Percentiles rank a stretch among this genome's conserved stretches.
Evolutionary conservation across 2,113 vertebrate species (phyloP).

Genomic region (Gavia stellata): DNA sequence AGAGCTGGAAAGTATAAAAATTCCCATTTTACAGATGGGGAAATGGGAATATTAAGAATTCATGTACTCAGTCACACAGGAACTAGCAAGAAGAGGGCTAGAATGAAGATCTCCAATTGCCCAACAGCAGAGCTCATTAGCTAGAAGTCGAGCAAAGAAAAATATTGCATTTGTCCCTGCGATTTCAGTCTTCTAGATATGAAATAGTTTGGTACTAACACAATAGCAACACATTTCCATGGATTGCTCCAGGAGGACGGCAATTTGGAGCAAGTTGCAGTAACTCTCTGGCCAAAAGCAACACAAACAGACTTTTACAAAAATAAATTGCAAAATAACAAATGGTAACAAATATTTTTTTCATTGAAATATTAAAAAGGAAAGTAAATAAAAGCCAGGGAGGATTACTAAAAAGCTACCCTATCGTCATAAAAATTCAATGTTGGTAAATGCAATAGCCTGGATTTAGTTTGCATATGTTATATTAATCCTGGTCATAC

Average conservation of each 20-base stretch:
- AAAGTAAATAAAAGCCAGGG: constrained; percentile 36
- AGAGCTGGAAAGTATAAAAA: constrained; percentile 54
- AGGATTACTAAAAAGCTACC: constrained; percentile 51
- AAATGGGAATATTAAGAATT: constrained; percentile 61
- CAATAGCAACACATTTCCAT: constrained; percentile 46
- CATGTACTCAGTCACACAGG: constrained; percentile 41
- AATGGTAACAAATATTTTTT: constrained; percentile 17
- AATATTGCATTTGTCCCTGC: constrained; percentile 21
- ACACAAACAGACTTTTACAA: constrained; percentile 44
- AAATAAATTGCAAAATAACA: constrained; percentile 59
- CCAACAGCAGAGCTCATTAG: constrained; percentile 53
- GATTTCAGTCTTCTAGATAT: constrained; percentile 46
- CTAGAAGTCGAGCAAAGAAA: constrained; percentile 25
- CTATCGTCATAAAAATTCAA: constrained; percentile 51
- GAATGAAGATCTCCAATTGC: constrained; percentile 43
- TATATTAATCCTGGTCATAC: constrained; percentile 45
- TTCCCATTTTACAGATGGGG: constrained; percentile 45
- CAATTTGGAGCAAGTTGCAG: constrained; percentile 49
- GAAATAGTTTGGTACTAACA: constrained; percentile 44
- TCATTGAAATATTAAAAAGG: constrained; percentile 41
- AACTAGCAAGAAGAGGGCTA: constrained; percentile 1
- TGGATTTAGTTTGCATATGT: constrained; percentile 46
- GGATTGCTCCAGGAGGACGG: constrained; percentile 44
- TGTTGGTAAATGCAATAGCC: constrained; percentile 38
- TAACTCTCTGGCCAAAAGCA: constrained; percentile 36